These are phyloP conservation scores for Melierax canorus DNA, from an alignment of 2,113 vertebrate genomes.

Conservation along the genomic window DNA sequence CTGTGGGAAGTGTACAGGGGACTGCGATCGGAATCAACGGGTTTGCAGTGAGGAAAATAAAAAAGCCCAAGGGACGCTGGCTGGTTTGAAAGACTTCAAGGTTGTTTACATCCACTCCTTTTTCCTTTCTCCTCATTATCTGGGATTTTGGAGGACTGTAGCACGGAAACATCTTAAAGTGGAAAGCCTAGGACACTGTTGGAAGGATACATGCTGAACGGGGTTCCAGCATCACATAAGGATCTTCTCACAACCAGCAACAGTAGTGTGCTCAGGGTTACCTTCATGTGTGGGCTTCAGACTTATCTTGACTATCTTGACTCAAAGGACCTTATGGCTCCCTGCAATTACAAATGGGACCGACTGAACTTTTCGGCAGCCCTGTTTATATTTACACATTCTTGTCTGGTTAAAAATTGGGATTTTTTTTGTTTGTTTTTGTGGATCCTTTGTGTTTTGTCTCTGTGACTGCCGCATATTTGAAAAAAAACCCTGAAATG, in stretches of 20 bases:
- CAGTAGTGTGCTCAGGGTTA: background rate
- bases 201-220: background rate
- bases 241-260: background rate
- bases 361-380: background rate
- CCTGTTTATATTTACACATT: constrained; percentile 1
- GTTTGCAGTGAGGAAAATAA: background rate
- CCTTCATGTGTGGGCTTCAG: background rate
- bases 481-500: background rate
- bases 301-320: background rate
- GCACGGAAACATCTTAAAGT: background rate
- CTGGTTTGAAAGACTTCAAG: background rate
- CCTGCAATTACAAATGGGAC: background rate
- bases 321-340: background rate
- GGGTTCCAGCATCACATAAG: background rate
- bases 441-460: background rate
- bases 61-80: background rate
- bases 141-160: background rate
- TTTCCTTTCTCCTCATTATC: background rate
- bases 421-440: background rate
- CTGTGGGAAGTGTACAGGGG: background rate
- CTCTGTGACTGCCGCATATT: background rate
- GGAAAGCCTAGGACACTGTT: background rate
- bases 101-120: background rate
- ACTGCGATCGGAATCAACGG: background rate
- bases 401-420: background rate